Conservation (phyloP, 2,797 vertebrate genomes). For the Gobionotothen gibberifrons region DNA sequence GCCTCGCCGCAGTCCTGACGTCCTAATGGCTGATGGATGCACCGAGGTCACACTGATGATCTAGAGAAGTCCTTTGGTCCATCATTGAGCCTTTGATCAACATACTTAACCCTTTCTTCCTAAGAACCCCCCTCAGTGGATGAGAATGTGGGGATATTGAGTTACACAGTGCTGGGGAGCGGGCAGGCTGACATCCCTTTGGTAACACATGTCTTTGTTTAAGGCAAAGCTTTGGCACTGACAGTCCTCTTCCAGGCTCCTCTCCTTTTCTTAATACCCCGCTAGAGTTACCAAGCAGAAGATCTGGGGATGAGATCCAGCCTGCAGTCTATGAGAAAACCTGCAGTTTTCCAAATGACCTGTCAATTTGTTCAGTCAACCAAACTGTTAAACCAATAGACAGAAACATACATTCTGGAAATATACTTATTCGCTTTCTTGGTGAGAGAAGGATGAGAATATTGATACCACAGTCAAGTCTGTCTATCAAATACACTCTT, state of each 20-base stretch:
- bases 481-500: background rate
- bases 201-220: constrained; percentile 86
- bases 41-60: constrained; percentile 74
- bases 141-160: constrained; percentile 77
- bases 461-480: background rate
- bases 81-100: constrained; percentile 76
- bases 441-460: background rate
- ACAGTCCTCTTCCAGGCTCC: constrained; percentile 60
- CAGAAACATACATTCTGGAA: background rate
- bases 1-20: constrained; percentile 57
- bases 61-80: constrained; percentile 69
- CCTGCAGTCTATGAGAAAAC: constrained; percentile 11
- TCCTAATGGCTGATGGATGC: constrained; percentile 77
- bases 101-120: constrained; percentile 77
- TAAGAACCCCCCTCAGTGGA: constrained; percentile 60
- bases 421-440: background rate
- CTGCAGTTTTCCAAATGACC: constrained; percentile 5
- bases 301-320: constrained; percentile 27
- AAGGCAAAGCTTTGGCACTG: constrained; percentile 73
- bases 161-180: constrained; percentile 76
- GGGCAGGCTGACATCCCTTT: constrained; percentile 75
- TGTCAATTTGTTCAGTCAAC: constrained; percentile 7
- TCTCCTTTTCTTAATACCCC: constrained; percentile 48
- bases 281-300: constrained; percentile 52
- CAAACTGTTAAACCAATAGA: background rate